phyloP scores from a whole-genome alignment of 2,797 vertebrate genomes.

The Zalophus californianus region DNA sequence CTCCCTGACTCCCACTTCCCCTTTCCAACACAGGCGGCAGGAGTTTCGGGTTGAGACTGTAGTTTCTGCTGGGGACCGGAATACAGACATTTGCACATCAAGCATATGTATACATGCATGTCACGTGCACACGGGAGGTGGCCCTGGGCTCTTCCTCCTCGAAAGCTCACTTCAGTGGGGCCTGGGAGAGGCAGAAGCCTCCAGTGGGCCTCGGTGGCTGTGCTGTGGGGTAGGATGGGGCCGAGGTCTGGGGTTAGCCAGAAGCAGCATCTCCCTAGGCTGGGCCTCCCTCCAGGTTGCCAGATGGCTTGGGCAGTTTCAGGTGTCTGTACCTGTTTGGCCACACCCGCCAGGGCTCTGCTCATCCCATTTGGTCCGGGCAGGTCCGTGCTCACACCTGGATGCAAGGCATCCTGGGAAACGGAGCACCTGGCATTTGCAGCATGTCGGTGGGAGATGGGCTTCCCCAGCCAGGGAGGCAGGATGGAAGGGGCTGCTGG shows the following conservation, averaged over 20 bases:
- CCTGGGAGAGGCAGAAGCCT: neutral
- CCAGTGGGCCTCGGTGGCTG: neutral
- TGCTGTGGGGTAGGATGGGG: rapidly evolving
- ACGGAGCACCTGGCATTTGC: neutral
- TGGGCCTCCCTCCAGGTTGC: neutral
- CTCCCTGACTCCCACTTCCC: slow-evolving; percentile 17
- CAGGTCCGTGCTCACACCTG: neutral
- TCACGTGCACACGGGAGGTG: rapidly evolving
- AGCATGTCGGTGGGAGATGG: neutral
- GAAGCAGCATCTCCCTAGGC: rapidly evolving
- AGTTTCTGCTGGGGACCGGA: neutral
- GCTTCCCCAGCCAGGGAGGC: neutral
- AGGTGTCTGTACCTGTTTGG: rapidly evolving
- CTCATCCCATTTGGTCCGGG: neutral
- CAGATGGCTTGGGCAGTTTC: neutral
- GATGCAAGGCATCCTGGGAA: neutral
- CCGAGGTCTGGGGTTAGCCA: neutral
- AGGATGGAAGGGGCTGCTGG: neutral
- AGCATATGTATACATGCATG: rapidly evolving
- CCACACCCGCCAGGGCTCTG: rapidly evolving
- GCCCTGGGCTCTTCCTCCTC: rapidly evolving
- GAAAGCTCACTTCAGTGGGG: neutral
- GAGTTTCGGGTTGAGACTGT: neutral
- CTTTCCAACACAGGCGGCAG: neutral
- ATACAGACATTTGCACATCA: neutral